phyloP scores from a whole-genome alignment of 2,113 vertebrate genomes.

The Scomber colias region DNA sequence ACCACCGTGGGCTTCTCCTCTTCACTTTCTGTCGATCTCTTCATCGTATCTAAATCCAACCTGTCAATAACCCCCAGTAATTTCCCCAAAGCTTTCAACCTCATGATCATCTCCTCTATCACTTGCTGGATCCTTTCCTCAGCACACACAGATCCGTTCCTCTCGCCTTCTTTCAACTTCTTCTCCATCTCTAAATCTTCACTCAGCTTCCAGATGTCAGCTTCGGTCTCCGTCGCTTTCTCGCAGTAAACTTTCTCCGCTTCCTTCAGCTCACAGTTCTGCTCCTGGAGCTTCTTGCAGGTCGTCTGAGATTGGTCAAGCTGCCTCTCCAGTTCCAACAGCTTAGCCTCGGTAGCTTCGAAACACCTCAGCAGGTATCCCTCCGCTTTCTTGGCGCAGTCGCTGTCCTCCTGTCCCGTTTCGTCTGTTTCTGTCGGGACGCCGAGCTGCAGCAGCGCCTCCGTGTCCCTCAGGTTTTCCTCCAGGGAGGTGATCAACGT shows the following conservation, averaged over 20 bases:
- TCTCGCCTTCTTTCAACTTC: neutral
- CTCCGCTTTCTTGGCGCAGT: slow-evolving; percentile 19
- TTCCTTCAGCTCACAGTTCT: slow-evolving; percentile 52
- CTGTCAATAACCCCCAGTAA: slow-evolving; percentile 62
- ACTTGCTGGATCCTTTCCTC: slow-evolving; percentile 64
- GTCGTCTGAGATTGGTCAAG: slow-evolving; percentile 38
- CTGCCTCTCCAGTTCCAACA: slow-evolving; percentile 60
- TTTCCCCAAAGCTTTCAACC: slow-evolving; percentile 60
- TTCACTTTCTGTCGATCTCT: slow-evolving; percentile 25
- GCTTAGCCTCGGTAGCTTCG: slow-evolving; percentile 52
- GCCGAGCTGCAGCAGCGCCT: slow-evolving; percentile 59
- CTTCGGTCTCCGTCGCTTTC: slow-evolving; percentile 35
- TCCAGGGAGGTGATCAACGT: slow-evolving; percentile 63
- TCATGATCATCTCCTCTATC: slow-evolving; percentile 46
- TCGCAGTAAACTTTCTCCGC: neutral
- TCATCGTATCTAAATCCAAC: slow-evolving; percentile 32
- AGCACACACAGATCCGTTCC: neutral
- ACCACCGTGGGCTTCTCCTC: neutral
- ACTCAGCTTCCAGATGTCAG: slow-evolving; percentile 35
- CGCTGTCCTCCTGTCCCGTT: neutral
- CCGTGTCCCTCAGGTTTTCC: slow-evolving; percentile 60
- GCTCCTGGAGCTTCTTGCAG: slow-evolving; percentile 52
- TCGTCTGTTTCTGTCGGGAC: neutral
- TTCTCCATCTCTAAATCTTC: slow-evolving; percentile 36
- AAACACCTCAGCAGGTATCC: slow-evolving; percentile 52